Evolutionary conservation across 1,140 invertebrate genomes (phyloP), one percentile per base, ranked within the genome.

Genomic region (Pinna nobilis): DNA sequence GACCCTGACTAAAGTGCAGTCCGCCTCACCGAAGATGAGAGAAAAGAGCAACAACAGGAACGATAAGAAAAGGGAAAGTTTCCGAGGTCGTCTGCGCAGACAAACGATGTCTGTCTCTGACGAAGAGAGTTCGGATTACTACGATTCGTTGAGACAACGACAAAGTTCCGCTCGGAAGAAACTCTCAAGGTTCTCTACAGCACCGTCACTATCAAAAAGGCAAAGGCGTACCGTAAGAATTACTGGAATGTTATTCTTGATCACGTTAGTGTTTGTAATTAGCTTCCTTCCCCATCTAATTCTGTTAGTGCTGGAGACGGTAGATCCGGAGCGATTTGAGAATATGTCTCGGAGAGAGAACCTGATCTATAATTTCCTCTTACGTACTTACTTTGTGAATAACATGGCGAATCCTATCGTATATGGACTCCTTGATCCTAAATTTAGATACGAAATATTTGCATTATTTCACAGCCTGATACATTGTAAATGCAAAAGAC

Each of bases 281-380:
- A 81, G 79, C 50, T 83, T 78, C 28, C 28, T 83, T 13, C 78
- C 82, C 6, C 73, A 80, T 49, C 66, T 79, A 7, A 55, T 80
- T 18, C 41, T 80, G 3, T 39, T 72, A 47, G 49, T 79, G 0
- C 28, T 70, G 1, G 74, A 76, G 30, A 63, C 70, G 15, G 30
- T 76, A 20, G 68, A 79, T 63, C 44, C 39, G 4, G 44, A 30
- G 3, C 70, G 71, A 28, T 73, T 72, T 28, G 33, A 55, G 9
- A 61, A 61, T 1, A 76, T 74, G 66, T 60, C 66, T 4, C 18
- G 55, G 3, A 61, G 5, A 13, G 67, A 61, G 25, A 49, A 68
- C 1, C 65, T 65, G 3, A 30, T 64, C 1, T 76, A 76, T 20
- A 76, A 79, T 23, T 57, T 74, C 41, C 69, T 79, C 13, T 47